A percentile compares a stretch with the other conserved stretches of the same genome.
These are phyloP conservation scores for Hybognathus amarus DNA, from an alignment of 2,797 vertebrate genomes.

Conservation along the genomic window DNA sequence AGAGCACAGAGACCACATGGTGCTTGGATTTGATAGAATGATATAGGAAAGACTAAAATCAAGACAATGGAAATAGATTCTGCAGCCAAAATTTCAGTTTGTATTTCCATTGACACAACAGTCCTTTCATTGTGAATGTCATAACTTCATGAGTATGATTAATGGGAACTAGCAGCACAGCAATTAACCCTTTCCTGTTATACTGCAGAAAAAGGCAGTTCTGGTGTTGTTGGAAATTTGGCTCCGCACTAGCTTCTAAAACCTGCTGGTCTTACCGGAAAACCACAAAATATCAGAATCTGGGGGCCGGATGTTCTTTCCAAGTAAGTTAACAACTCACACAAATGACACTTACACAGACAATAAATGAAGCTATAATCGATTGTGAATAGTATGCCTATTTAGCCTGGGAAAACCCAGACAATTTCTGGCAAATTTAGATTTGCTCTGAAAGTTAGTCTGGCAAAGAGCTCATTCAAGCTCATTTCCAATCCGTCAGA, in stretches of 20 bases:
- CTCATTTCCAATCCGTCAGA: too few relatives aligned
- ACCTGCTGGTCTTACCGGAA: background rate
- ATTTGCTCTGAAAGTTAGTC: too few relatives aligned
- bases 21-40: slow-evolving; percentile 78
- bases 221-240: background rate
- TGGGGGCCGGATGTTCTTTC: background rate
- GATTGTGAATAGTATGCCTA: background rate
- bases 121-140: background rate
- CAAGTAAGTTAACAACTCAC: slow-evolving; percentile 8
- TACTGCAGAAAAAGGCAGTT: background rate
- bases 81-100: background rate
- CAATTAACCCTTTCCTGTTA: background rate
- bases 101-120: background rate
- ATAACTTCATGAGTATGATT: background rate
- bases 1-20: slow-evolving; percentile 79
- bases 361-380: background rate
- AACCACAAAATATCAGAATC: background rate
- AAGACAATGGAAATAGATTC: background rate
- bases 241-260: background rate
- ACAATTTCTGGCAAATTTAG: too few relatives aligned
- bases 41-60: slow-evolving; percentile 38
- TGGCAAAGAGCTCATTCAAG: too few relatives aligned
- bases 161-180: background rate
- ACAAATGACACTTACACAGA: background rate
- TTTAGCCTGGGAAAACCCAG: too few relatives aligned